Evolutionary conservation across 2,113 vertebrate genomes (phyloP), one percentile per base, ranked within the genome.

Genomic region (Gnathonemus longibarbis): DNA sequence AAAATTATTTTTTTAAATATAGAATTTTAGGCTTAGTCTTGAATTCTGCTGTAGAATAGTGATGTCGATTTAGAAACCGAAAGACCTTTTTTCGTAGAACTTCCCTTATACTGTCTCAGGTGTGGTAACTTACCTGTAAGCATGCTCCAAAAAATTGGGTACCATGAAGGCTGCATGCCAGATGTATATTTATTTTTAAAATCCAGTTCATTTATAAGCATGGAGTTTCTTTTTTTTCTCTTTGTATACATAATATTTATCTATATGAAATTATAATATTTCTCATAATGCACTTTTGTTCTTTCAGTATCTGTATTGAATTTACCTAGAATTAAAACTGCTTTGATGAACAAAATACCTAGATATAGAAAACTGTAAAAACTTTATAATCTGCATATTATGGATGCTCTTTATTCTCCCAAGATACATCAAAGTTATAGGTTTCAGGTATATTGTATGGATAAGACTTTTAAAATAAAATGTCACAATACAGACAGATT

Each of bases 401-500:
- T 92, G 92, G 90, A 94, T 95, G 94, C 92, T 77, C n/a, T 77
- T 62, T 93, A 95, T 89, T 93, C 93, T 94, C 52, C 91, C 91
- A 94, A 93, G 94, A 94, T 95, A 94, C 39, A 87, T 39, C 19
- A 91, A 94, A 92, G 50, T 95, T 94, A 92, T 92, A 95, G 93
- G 93, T 94, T 95, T 94, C 88, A 94, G 93, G 94, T 66, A 31
- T 92, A 94, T 89, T 91, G 91, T 93, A 95, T 92, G 74, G 13
- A 84, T 48, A 48, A 91, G 92, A 92, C 94, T 95, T 96, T 96
- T 95, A 91, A 95, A 96, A 95, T 95, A 96, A 96, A 96, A 85
- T 45, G 35, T 94, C 95, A 89, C 93, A 93, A 94, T 94, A 93
- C 90, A 94, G 62, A 27, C 92, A 93, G 39, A 84, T 90, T 31